These are phyloP conservation scores for Nomada hirtipes DNA, from an alignment of 2,888 invertebrate genomes.

Conservation along the genomic window DNA sequence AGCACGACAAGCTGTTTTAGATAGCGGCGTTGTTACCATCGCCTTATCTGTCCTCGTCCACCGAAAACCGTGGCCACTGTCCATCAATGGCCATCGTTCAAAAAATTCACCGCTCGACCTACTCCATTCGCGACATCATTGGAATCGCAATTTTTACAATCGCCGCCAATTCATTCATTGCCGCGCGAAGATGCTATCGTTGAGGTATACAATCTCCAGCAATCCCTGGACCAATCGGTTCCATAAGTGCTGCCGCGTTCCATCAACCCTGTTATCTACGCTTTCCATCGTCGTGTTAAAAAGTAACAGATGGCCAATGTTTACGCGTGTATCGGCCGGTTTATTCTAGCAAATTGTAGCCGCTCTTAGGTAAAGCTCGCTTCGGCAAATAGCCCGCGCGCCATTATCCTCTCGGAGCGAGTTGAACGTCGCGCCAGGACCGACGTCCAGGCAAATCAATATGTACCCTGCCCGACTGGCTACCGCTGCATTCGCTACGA, in stretches of 20 bases:
- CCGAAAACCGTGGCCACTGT: slow-evolving; percentile 18
- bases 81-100: not conserved
- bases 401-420: slow-evolving; percentile 48
- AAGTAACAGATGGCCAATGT: slow-evolving; percentile 38
- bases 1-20: slow-evolving; percentile 63
- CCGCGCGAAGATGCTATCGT: not conserved
- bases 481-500: slow-evolving; percentile 52
- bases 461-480: slow-evolving; percentile 46
- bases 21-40: slow-evolving; percentile 49
- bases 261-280: not conserved
- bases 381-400: slow-evolving; percentile 20
- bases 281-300: not conserved
- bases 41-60: slow-evolving; percentile 52
- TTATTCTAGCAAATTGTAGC: slow-evolving; percentile 26
- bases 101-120: not conserved
- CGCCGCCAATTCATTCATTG: not conserved
- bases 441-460: slow-evolving; percentile 58
- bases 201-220: not conserved
- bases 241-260: not conserved
- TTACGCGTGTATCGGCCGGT: slow-evolving; percentile 34
- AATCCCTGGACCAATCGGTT: not conserved
- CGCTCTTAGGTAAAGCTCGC: slow-evolving; percentile 11
- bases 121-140: no score
- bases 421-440: slow-evolving; percentile 19
- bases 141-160: not conserved